phyloP scores from a whole-genome alignment of 92 coral and sea anemone genomes.

The Meandrina meandrites region DNA sequence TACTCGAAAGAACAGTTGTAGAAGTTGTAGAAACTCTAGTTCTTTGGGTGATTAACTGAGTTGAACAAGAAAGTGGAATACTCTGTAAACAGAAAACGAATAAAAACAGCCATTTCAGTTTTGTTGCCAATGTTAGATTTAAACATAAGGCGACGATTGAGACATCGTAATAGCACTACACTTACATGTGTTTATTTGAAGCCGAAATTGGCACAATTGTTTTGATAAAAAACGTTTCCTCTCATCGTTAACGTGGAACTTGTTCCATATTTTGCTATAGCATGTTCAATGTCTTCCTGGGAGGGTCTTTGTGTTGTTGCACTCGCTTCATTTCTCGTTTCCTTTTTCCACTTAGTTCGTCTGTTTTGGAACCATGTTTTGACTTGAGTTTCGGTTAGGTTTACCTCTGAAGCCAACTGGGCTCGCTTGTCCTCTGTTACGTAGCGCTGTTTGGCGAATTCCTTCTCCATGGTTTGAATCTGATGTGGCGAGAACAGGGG shows the following conservation, averaged over 20 bases:
- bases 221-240: neutral
- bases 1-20: neutral
- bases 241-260: neutral
- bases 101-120: too few relatives aligned
- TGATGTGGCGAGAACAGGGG: slow-evolving; percentile 58
- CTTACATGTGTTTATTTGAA: neutral
- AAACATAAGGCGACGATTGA: neutral
- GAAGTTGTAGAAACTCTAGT: neutral
- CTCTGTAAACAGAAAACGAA: neutral
- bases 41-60: neutral
- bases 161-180: neutral
- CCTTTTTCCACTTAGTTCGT: slow-evolving; percentile 57
- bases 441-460: slow-evolving; percentile 43
- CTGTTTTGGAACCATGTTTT: slow-evolving; percentile 64
- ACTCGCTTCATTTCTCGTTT: slow-evolving; percentile 19
- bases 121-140: too few relatives aligned
- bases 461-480: slow-evolving; percentile 53
- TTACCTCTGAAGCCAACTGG: slow-evolving; percentile 41
- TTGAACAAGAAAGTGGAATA: neutral
- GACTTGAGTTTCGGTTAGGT: slow-evolving; percentile 58
- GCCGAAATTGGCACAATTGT: neutral
- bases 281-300: slow-evolving; percentile 5
- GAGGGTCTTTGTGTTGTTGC: neutral
- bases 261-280: neutral
- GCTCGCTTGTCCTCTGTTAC: slow-evolving; percentile 50